Conservation (phyloP, 2,797 vertebrate species). For the Esox lucius region DNA sequence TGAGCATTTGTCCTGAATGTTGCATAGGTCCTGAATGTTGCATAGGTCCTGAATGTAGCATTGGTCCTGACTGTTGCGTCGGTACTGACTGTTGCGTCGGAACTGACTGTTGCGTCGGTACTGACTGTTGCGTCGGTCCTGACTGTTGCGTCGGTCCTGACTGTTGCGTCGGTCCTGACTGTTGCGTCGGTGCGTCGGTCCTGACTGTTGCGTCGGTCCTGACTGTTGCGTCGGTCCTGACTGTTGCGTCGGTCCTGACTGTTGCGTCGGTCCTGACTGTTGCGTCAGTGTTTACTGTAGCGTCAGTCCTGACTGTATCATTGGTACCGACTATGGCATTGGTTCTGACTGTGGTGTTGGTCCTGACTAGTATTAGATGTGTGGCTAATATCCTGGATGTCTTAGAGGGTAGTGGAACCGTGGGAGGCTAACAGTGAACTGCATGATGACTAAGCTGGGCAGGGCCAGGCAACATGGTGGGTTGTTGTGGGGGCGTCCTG, state of each 20-base stretch:
- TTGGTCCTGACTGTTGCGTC: not conserved
- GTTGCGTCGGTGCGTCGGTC: not conserved
- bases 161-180: too few species aligned
- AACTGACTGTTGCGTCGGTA: too few species aligned
- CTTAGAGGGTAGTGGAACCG: not conserved
- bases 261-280: not conserved
- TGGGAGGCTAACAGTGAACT: not conserved
- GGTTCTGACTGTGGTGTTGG: not conserved
- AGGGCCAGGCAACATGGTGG: not conserved
- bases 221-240: too few species aligned
- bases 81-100: not conserved
- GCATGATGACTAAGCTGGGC: not conserved
- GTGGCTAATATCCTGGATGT: not conserved
- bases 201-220: too few species aligned
- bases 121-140: too few species aligned
- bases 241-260: not conserved
- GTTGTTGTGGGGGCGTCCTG: conserved; percentile 31
- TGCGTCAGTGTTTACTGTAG: not conserved
- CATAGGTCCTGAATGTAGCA: not conserved
- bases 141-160: too few species aligned
- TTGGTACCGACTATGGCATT: too few species aligned
- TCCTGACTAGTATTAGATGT: not conserved
- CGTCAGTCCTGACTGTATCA: not conserved
- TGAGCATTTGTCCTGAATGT: too few species aligned
- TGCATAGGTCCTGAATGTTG: not conserved